phyloP scores from a whole-genome alignment of 2,797 vertebrate genomes.

The Lagorchestes hirsutus region DNA sequence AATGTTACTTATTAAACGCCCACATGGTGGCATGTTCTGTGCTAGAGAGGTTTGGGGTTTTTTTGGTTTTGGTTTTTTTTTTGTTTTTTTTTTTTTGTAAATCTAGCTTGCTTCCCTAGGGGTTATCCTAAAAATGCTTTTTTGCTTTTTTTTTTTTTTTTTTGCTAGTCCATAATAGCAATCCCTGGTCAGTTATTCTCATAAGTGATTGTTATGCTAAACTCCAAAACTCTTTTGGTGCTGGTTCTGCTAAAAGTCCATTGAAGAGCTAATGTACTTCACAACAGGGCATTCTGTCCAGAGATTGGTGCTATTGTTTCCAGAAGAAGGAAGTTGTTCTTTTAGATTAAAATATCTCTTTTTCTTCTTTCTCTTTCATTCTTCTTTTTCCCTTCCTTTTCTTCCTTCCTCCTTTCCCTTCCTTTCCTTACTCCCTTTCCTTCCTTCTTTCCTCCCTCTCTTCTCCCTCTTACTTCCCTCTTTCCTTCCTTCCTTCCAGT shows the following conservation, averaged over 20 bases:
- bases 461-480: neutral
- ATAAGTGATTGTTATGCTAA: conserved; percentile 35
- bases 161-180: conserved; percentile 45
- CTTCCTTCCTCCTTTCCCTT: neutral
- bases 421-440: neutral
- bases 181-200: conserved; percentile 14
- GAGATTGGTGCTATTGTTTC: neutral
- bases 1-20: conserved; percentile 54
- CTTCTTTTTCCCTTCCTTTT: neutral
- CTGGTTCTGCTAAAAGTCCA: neutral
- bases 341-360: conserved; percentile 7
- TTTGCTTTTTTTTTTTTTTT: conserved; percentile 2
- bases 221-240: conserved; percentile 15
- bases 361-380: neutral
- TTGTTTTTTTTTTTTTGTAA: neutral
- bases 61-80: neutral
- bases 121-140: conserved; percentile 6
- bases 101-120: conserved; percentile 4
- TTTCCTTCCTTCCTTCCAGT: neutral
- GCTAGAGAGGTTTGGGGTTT: neutral
- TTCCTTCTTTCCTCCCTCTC: neutral
- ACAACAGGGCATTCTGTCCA: neutral
- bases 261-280: conserved; percentile 9
- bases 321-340: conserved; percentile 1
- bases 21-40: neutral